Evolutionary conservation across 2,888 invertebrate genomes (phyloP), one percentile per base, ranked within the genome.

Genomic region (Morpho deidamia): DNA sequence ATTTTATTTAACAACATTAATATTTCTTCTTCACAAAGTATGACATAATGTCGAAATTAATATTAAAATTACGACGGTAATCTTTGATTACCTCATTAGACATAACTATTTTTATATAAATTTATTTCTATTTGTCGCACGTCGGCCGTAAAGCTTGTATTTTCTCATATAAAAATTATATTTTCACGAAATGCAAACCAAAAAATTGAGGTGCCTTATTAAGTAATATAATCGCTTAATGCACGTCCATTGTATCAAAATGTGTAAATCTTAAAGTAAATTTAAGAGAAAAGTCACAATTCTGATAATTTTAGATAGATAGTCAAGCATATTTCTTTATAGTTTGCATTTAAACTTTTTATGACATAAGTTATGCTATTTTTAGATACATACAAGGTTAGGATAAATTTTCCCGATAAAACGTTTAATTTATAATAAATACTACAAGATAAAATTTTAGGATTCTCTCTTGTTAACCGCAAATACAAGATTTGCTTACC

Each of bases 181-280:
- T 53, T 59, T 49, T 60, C 58, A 63, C 61, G 59, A 59, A 62
- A 67, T 70, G 64, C 60, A 77, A 79, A 84, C 83, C 82, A 84
- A 83, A 84, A 76, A 81, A 68, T 71, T 69, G 68, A 78, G 82
- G 84, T 84, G 85, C 85, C 84, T 85, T 85, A 85, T 65, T 75
- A 73, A 69, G 54, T 68, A 63, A 55, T 58, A 52, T 43, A 54
- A 54, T 55, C 51, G 12, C 46, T 55, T 55, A 53, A 56, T 48
- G 56, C 53, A 54, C 56, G 12, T 51, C 54, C 49, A 41, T 60
- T 41, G 53, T 55, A 47, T 55, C 52, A 51, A 49, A 51, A 51
- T 59, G 65, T 56, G 63, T 56, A 57, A n/a, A 48, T 62, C 57
- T 23, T 57, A 59, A 23, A 56, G 53, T 61, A 58, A 63, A 59